These are phyloP conservation scores for Onychomys torridus DNA, from an alignment of 2,797 vertebrate species.

Conservation along the genomic window DNA sequence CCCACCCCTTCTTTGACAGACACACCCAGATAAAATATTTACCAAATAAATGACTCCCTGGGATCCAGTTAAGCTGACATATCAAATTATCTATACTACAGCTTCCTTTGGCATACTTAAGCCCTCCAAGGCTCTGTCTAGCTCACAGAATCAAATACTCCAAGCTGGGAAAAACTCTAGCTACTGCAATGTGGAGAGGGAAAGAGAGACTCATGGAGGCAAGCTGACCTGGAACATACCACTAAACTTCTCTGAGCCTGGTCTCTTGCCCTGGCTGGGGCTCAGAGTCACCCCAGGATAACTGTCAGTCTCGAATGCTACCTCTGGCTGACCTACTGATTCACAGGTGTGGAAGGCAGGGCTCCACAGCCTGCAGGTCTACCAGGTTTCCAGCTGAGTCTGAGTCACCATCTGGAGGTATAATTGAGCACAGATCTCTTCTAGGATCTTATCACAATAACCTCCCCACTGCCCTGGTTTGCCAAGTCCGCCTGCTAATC, in stretches of 20 bases:
- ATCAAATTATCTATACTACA: background rate
- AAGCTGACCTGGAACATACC: background rate
- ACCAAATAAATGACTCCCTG: background rate
- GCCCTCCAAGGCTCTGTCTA: background rate
- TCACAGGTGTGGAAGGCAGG: background rate
- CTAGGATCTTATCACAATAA: background rate
- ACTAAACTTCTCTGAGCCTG: background rate
- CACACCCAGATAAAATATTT: background rate
- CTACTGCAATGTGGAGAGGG: too few species aligned
- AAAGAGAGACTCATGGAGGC: fast-evolving
- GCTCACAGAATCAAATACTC: background rate
- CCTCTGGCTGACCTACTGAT: background rate
- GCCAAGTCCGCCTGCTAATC: background rate
- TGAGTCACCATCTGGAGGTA: background rate
- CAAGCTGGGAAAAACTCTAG: background rate
- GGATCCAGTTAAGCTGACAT: background rate
- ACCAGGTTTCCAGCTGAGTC: background rate
- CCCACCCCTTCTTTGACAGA: background rate
- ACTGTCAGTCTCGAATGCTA: background rate
- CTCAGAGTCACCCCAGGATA: background rate
- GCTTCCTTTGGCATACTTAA: background rate
- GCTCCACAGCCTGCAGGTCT: background rate
- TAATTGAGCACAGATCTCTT: background rate
- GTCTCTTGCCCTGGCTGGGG: background rate
- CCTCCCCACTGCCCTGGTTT: background rate